A percentile compares a stretch with the other conserved stretches of the same genome.
phyloP scores from a whole-genome alignment of 2,888 invertebrate species.

The Ypsolopha scabrella region DNA sequence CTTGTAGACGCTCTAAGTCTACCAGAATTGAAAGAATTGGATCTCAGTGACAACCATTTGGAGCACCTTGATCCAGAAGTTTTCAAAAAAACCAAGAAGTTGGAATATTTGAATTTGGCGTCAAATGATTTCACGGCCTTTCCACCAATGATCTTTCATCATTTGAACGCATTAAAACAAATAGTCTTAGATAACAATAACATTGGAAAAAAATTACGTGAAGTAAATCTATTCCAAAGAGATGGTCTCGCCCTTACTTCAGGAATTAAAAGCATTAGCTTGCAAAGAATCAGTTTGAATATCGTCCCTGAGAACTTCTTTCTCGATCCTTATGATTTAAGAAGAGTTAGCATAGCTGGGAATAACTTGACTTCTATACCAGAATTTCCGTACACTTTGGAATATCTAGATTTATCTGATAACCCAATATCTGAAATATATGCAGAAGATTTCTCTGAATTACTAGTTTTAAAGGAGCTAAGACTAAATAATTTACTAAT shows the following conservation, averaged over 20 bases:
- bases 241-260: slow-evolving; percentile 44
- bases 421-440: slow-evolving; percentile 65
- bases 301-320: slow-evolving; percentile 49
- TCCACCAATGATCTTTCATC: slow-evolving; percentile 43
- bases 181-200: slow-evolving; percentile 54
- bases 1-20: slow-evolving; percentile 30
- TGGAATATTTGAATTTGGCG: slow-evolving; percentile 52
- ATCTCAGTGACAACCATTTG: slow-evolving; percentile 49
- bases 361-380: slow-evolving; percentile 70
- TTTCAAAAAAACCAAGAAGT: slow-evolving; percentile 40
- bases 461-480: slow-evolving; percentile 63
- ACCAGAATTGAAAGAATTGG: slow-evolving; percentile 39
- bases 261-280: slow-evolving; percentile 37
- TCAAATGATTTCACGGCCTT: slow-evolving; percentile 51
- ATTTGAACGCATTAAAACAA: slow-evolving; percentile 40
- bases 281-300: slow-evolving; percentile 36
- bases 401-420: slow-evolving; percentile 73
- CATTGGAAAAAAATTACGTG: slow-evolving; percentile 37
- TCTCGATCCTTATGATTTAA: slow-evolving; percentile 50
- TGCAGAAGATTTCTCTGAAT: slow-evolving; percentile 54
- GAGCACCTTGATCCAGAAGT: slow-evolving; percentile 38
- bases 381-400: slow-evolving; percentile 64
- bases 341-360: slow-evolving; percentile 52
- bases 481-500: slow-evolving; percentile 70
- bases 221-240: slow-evolving; percentile 42